Base-by-base conservation (phyloP, 2,888 invertebrate species). In the Bhutanitis thaidina region DNA sequence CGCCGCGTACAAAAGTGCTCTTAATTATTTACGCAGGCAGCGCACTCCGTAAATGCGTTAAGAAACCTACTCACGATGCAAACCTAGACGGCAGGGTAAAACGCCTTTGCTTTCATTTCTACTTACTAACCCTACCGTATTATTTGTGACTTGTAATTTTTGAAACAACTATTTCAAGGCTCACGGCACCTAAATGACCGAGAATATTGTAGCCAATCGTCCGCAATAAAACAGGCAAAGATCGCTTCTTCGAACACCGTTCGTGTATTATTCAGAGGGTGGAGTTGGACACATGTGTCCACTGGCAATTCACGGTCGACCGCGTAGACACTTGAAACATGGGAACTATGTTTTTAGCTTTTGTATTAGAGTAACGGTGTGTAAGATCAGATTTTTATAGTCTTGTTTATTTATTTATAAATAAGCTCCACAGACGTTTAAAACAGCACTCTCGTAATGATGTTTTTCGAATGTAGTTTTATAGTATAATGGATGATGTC, bases 221-320 rank as follows among this genome's bases (percentile, higher is more conserved):
- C 72, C 70, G 71, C 74, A 73, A 78, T 82, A 82, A 82, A 80
- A 75, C 71, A 74, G 69, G 65, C 67, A 65, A 70, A 78, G 74
- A 78, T 77, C 73, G 76, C 62, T 62, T 67, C 62, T 71, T 67
- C 70, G 69, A 72, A 74, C 72, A 69, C 64, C 65, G 71, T 69
- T 77, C 75, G 64, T 86, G 70, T 78, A 81, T 86, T 84, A 87
- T 86, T 84, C 83, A 87, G 64, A 54, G 70, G 68, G 69, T 57
- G 65, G 62, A 61, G 67, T 56, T 58, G 68, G 67, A 60, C 85
- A 79, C 77, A 81, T 83, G 80, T 80, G 83, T 67, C 80, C 78
- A 69, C 73, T 62, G 72, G 71, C 74, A 71, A 74, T 76, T 72
- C 74, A 68, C 65, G 57, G 61, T 59, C 66, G 62, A 59, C 59